Base-by-base conservation (phyloP, 2,888 invertebrate species). In the Myopa testacea region DNA sequence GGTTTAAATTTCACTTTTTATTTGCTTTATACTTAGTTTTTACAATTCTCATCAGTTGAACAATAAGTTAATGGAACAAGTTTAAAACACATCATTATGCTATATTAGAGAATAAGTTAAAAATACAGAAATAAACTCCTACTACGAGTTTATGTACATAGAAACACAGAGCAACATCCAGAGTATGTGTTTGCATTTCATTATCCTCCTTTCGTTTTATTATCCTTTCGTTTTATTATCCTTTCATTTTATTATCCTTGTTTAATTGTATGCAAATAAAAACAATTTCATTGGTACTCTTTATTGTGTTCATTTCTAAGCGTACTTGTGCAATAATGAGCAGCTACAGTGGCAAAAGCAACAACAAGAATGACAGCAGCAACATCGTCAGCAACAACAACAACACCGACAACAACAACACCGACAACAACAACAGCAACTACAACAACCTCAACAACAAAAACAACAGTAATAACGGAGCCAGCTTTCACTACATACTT, bases 231-330 rank as follows among this genome's bases (percentile, higher is more conserved):
- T 45, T 45, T 45, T 10, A 45, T 3, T 45, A 45, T 1, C 45
- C 4, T 45, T 45, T 10, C 52, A 65, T 45, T 45, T 45, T 10
- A 45, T 8, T 45, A 45, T 45, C 45, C 14, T 69, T 40, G 69
- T 60, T 75, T 75, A 75, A 75, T 75, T 69, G 40, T 45, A 68
- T 69, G 69, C 75, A 75, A 75, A 75, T 69, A 69, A 75, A 75
- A 69, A 58, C 40, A 63, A 19, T 45, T 72, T 72, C 58, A 72
- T 72, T 72, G 16, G 60, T 60, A 55, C 72, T 58, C 60, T 67
- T 75, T 65, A 74, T 75, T 67, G 75, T 67, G 75, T 67, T 12
- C 26, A 55, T 40, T 73, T 73, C 26, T 73, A 6, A 60, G 40
- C 38, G 40, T 60, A n/a, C 40, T 72, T 40, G 58, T 37, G n/a